A percentile compares a stretch with the other conserved stretches of the same genome.
These are phyloP conservation scores for Zoanthus sansibaricus DNA, from an alignment of 92 coral and sea anemone genomes.

Conservation along the genomic window DNA sequence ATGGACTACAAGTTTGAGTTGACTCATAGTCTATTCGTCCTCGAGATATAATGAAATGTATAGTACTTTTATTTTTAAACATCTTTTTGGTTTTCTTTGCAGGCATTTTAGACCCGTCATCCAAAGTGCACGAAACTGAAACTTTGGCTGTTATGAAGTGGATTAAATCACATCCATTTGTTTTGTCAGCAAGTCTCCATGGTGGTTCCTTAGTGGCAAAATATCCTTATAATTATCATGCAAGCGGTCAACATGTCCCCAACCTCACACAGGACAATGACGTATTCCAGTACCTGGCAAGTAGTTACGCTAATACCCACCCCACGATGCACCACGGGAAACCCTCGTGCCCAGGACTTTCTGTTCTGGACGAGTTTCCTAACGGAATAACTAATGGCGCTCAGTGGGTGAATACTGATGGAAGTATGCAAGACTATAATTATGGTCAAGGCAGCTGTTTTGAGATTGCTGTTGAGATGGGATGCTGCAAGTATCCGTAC, in stretches of 20 bases:
- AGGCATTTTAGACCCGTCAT: slow-evolving; percentile 61
- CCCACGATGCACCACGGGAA: slow-evolving; percentile 98
- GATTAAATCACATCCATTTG: slow-evolving; percentile 83
- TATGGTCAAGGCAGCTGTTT: slow-evolving; percentile 86
- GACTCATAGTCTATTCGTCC: no score
- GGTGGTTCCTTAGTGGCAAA: slow-evolving; percentile 93
- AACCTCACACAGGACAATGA: slow-evolving; percentile 92
- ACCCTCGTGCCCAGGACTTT: slow-evolving; percentile 93
- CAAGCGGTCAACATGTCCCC: slow-evolving; percentile 60
- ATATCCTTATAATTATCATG: slow-evolving; percentile 86
- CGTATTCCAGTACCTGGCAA: slow-evolving; percentile 87
- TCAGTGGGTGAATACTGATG: slow-evolving; percentile 69
- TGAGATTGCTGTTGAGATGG: slow-evolving; percentile 84
- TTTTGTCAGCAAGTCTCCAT: slow-evolving; percentile 86
- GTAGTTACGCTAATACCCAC: slow-evolving; percentile 84
- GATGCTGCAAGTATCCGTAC: slow-evolving; percentile 96
- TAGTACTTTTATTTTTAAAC: no score
- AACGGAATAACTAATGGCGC: slow-evolving; percentile 89
- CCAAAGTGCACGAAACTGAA: slow-evolving; percentile 74
- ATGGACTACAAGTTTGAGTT: no score
- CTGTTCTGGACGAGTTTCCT: slow-evolving; percentile 81
- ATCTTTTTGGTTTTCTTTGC: neutral
- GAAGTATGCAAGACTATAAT: slow-evolving; percentile 86
- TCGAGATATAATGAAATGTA: no score
- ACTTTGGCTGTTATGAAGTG: slow-evolving; percentile 84